Base-by-base conservation (phyloP, 1,140 invertebrate species). In the Popillia japonica region DNA sequence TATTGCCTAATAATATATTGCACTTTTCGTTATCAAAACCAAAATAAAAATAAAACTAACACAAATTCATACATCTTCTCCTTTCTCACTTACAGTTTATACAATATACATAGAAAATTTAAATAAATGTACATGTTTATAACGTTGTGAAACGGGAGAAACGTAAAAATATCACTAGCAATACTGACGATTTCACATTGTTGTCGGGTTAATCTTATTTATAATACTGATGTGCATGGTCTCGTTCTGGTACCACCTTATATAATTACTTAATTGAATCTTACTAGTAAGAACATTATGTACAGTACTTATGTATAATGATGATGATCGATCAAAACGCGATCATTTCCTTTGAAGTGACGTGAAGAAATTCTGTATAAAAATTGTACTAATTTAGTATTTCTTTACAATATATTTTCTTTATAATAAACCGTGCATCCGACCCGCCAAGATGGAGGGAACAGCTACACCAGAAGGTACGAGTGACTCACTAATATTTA, bases 351-450 rank as follows among this genome's bases (percentile, higher is more conserved):
- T 68, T 34, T 74, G 41, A 74, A 74, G 72, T 74, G 72, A 74
- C 40, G 72, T 74, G 72, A 41, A 74, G 40, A 74, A 74, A 41
- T 78, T 83, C 80, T 83, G 82, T 84, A 82, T 83, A 84, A 85
- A 84, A 85, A 83, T 85, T 85, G 84, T 85, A 85, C 84, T 85
- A 84, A 83, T 79, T 76, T 80, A 82, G 75, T 80, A 80, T 78
- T 74, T 74, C 34, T 74, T 75, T 79, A 79, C 79, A 79, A 78
- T 41, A 77, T 77, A 11, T 23, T 76, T n/a, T 76, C 48, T 20
- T 76, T 6, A 55, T 40, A 40, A 34, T 44, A 14, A n/a, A 68
- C 3, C 11, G 61, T 34, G 27, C 41, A 9, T 74, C 41, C n/a
- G 72, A 17, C 40, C 40, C 40, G 72, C 17, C 40, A 14, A 74